Evolutionary conservation across 2,797 vertebrate genomes (phyloP).

Genomic region (Amblyopsis hoosieri): DNA sequence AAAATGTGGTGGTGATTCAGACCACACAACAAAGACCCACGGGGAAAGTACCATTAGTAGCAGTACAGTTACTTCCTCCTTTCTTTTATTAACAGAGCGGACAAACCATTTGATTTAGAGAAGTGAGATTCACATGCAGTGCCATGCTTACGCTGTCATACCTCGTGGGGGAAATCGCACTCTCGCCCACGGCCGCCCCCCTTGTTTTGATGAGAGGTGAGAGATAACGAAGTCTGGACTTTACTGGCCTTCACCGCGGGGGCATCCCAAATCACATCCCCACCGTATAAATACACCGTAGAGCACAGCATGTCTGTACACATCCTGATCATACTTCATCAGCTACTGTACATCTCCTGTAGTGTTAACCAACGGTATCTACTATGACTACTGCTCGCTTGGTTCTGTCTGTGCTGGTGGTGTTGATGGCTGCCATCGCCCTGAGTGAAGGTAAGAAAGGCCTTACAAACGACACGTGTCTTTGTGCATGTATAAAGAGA

Average conservation of each 20-base stretch:
- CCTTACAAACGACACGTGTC: not conserved
- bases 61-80: constrained; percentile 8
- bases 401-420: constrained; percentile 46
- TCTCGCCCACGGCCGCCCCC: too few relatives aligned
- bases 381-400: constrained; percentile 70
- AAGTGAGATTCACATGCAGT: constrained; percentile 8
- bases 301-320: too few relatives aligned
- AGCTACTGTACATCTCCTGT: too few relatives aligned
- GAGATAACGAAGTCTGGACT: too few relatives aligned
- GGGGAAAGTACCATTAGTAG: constrained; percentile 12
- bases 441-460: constrained; percentile 70
- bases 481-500: constrained; percentile 26
- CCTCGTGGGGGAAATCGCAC: too few relatives aligned
- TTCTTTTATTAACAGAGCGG: not conserved
- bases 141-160: not conserved
- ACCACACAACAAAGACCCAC: not conserved
- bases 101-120: not conserved
- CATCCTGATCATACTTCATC: too few relatives aligned
- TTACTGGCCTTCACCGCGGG: too few relatives aligned
- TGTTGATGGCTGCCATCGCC: constrained; percentile 55
- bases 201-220: too few relatives aligned
- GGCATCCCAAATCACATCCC: too few relatives aligned
- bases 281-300: too few relatives aligned
- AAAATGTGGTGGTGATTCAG: too few relatives aligned
- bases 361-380: not conserved